Conservation (phyloP, 2,888 invertebrate genomes). For the Agrochola lota region DNA sequence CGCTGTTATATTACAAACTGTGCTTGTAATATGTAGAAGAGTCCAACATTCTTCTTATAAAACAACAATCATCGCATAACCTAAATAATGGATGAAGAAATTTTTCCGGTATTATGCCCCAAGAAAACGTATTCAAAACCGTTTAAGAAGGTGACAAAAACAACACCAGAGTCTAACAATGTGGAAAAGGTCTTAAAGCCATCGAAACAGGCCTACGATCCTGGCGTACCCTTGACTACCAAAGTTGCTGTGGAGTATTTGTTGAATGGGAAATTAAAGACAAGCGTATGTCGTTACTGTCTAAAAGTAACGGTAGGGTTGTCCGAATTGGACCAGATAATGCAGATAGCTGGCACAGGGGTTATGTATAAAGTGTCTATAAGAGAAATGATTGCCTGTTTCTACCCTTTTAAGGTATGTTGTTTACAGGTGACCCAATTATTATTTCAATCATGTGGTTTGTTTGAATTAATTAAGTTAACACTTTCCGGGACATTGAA, state of each 20-base stretch:
- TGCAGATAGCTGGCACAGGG: slow-evolving; percentile 79
- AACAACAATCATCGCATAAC: slow-evolving; percentile 56
- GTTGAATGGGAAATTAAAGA: slow-evolving; percentile 78
- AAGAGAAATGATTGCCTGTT: slow-evolving; percentile 82
- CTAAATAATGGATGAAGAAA: slow-evolving; percentile 69
- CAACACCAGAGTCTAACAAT: slow-evolving; percentile 18
- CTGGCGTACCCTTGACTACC: slow-evolving; percentile 73
- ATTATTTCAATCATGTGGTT: neutral
- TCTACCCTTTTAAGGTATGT: slow-evolving; percentile 85
- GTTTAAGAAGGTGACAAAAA: slow-evolving; percentile 13
- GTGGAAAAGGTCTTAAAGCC: slow-evolving; percentile 12
- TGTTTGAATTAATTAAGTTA: no score
- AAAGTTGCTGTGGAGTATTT: slow-evolving; percentile 82
- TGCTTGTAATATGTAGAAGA: slow-evolving; percentile 36
- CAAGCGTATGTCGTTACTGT: slow-evolving; percentile 84
- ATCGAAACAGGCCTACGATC: neutral
- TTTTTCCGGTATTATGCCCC: slow-evolving; percentile 51
- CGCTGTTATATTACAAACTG: neutral
- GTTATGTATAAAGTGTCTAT: slow-evolving; percentile 81
- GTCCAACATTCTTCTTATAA: neutral
- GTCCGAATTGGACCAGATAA: slow-evolving; percentile 80
- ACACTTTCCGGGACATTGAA: no score
- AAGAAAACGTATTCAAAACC: slow-evolving; percentile 62
- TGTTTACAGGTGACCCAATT: slow-evolving; percentile 32
- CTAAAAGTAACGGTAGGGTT: slow-evolving; percentile 74